A percentile compares a stretch with the other conserved stretches of the same genome.
phyloP scores from a whole-genome alignment of 2,888 invertebrate species.

The Koerneria pararmatus region DNA sequence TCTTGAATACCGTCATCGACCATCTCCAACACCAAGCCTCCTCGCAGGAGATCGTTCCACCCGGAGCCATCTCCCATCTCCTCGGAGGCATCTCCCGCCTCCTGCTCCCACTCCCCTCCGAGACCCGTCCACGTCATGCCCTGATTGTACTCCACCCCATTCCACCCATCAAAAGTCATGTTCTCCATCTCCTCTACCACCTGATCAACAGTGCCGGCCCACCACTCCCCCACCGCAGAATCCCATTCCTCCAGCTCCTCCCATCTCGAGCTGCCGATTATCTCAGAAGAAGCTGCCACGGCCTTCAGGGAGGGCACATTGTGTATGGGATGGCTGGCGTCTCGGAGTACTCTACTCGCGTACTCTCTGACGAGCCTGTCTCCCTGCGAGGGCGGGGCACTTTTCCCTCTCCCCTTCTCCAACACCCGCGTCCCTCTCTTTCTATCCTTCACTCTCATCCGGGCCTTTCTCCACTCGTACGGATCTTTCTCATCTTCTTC shows the following conservation, averaged over 20 bases:
- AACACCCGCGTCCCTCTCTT: slow-evolving; percentile 4
- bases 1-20: not conserved
- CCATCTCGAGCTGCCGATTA: not conserved
- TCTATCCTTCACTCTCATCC: not conserved
- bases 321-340: slow-evolving; percentile 21
- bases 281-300: not conserved
- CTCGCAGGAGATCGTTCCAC: slow-evolving; percentile 18
- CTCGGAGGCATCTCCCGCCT: not conserved
- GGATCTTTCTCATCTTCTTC: no score
- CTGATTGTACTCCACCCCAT: slow-evolving; percentile 17
- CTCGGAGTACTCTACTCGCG: slow-evolving; percentile 14
- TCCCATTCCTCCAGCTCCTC: slow-evolving; percentile 17
- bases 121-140: no score
- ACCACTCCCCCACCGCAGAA: no score
- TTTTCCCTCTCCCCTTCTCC: not conserved
- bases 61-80: slow-evolving; percentile 16
- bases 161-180: slow-evolving; percentile 12
- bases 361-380: slow-evolving; percentile 18
- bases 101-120: no score
- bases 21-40: not conserved
- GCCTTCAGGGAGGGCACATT: slow-evolving; percentile 13
- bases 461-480: no score
- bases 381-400: not conserved
- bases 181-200: slow-evolving; percentile 12
- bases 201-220: no score